phyloP scores from a whole-genome alignment of 2,888 invertebrate genomes.

The Lasioglossum zephyrum region DNA sequence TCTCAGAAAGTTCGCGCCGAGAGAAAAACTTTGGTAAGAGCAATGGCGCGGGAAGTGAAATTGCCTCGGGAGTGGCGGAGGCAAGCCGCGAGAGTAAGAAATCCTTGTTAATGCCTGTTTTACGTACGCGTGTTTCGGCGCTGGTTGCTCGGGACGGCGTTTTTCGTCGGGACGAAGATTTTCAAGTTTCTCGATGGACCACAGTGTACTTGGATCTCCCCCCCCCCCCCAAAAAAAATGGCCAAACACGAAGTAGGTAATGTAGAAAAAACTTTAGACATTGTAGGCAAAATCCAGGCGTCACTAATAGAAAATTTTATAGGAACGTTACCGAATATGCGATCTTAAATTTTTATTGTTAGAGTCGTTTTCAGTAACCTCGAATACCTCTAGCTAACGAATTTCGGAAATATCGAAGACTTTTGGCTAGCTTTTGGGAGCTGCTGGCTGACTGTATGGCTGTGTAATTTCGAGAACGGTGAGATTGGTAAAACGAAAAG shows the following conservation, averaged over 20 bases:
- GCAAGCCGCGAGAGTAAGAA: conserved; percentile 26
- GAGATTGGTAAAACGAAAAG: not conserved
- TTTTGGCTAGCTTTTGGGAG: not conserved
- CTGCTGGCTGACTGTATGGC: not conserved
- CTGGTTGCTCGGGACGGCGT: not conserved
- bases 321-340: not conserved
- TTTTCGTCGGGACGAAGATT: not conserved
- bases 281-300: not conserved
- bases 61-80: conserved; percentile 5
- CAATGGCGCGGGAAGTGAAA: conserved; percentile 5
- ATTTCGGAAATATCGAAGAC: not conserved
- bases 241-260: not conserved
- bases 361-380: not conserved
- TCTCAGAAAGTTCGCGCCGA: conserved; percentile 32
- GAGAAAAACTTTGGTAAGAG: conserved; percentile 15
- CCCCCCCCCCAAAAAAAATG: not conserved
- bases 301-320: not conserved
- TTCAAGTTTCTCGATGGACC: conserved; percentile 18
- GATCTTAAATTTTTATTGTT: not conserved
- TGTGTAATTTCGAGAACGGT: conserved; percentile 33
- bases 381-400: not conserved
- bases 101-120: conserved; percentile 36
- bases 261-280: no score
- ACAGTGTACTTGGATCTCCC: no score
- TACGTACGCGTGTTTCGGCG: conserved; percentile 14